Base-by-base conservation (phyloP, 2,888 invertebrate species). In the Cephus pulcher region DNA sequence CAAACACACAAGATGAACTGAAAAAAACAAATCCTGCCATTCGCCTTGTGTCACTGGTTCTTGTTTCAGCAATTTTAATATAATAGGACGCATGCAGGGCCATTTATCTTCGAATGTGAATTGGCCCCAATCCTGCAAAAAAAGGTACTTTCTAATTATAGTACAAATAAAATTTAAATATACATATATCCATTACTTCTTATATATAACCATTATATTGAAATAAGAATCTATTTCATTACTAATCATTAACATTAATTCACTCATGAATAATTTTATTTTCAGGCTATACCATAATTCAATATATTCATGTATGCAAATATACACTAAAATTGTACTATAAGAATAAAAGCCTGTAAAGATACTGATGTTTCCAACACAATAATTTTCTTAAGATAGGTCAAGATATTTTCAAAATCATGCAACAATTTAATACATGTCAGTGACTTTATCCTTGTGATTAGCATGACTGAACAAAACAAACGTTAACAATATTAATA, bases 21-120 rank as follows among this genome's bases (percentile, higher is more conserved):
- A 95, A 92, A 97, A 98, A 92, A 99, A 99, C 75, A 99, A 93
- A 92, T 98, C 98, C 91, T 99, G 99, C 99, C 99, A 99, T 94
- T 99, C 99, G 80, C 94, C 94, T 87, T 98, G 96, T 23, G 97
- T 96, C 1, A 99, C 99, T 11, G 97, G 94, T 92, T 99, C 97
- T 92, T 99, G 99, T 89, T 97, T 95, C 75, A 99, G 93, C 81
- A 99, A 93, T 92, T 98, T 98, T 83, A 98, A 93, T 79, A 99
- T 98, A 87, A 97, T 97, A 15, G 97, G 97, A 84, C 98, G 95
- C 96, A 99, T 98, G 86, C 94, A 94, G 78, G 97, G 98, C 99
- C 99, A 99, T 94, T 98, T 97, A 89, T 98, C 98, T 92, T 99
- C 98, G 92, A 98, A 99, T 87, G 95, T 95, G 86, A 96, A 94